phyloP scores from a whole-genome alignment of 2,888 invertebrate species.

The Apamea sordens region DNA sequence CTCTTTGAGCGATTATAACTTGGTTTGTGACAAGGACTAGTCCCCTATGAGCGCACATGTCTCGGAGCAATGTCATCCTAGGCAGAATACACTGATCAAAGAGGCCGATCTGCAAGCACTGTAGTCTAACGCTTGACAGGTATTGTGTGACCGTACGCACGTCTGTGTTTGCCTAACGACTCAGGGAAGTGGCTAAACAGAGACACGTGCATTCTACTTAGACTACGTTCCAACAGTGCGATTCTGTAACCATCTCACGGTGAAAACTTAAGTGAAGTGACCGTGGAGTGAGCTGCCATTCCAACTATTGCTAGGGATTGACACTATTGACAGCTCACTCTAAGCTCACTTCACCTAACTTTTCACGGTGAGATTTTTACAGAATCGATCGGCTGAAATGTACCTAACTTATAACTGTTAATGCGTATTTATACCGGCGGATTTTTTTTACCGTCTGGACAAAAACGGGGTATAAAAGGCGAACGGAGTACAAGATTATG shows the following conservation, averaged over 20 bases:
- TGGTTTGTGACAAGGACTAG: conserved; percentile 25
- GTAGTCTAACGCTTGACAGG: conserved; percentile 6
- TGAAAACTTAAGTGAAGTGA: no score
- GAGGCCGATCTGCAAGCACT: conserved; percentile 36
- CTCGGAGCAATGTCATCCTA: conserved; percentile 13
- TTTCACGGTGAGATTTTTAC: no score
- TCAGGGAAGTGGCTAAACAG: conserved; percentile 12
- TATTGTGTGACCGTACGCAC: conserved; percentile 30
- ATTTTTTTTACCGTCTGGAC: not conserved
- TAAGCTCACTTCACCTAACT: no score
- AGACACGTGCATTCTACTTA: not conserved
- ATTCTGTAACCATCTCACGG: no score
- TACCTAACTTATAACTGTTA: not conserved
- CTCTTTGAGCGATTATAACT: conserved; percentile 34
- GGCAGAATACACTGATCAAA: conserved; percentile 53
- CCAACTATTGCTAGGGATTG: no score
- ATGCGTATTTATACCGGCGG: not conserved
- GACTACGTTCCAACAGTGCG: no score
- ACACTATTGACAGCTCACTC: no score
- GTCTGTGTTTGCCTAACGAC: conserved; percentile 12
- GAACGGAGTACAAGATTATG: not conserved
- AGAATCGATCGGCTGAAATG: no score
- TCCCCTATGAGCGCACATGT: conserved; percentile 10
- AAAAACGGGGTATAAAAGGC: not conserved
- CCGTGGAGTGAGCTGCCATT: no score